Base-by-base conservation (phyloP, 2,888 invertebrate species). In the Microctonus aethiopoides region DNA sequence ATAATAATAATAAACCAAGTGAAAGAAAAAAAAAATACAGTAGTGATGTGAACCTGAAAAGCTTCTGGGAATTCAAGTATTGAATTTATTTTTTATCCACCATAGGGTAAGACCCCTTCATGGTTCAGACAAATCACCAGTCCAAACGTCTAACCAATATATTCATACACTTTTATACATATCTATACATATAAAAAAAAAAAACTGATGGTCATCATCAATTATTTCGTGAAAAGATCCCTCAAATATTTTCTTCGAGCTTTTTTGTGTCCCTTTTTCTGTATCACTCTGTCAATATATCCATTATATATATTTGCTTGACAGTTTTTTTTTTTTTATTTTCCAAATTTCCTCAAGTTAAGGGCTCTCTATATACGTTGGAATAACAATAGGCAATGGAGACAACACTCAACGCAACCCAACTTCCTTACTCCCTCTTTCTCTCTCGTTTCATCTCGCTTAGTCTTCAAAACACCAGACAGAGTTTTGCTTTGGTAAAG, bases 331-430 rank as follows among this genome's bases (percentile, higher is more conserved):
- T 46, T 46, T 16, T 46, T 16, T 16, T 46, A 7, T 16, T 32
- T 39, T n/a, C n/a, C n/a, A n/a, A 46, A 46, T 46, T 46, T 46
- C 46, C 16, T 46, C 46, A 16, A 46, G 46, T 46, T 46, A 16
- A 46, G 9, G 46, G 16, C 16, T n/a, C 16, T 16, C 7, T 46
- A 46, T 16, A 63, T 65, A n/a, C n/a, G 65, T 26, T 9, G 56
- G 34, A 36, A 54, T 56, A 56, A 65, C 65, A 65, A 65, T 65
- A 65, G 65, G 54, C 26, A 65, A 65, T 56, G 39, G 65, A 65
- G 65, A 56, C 65, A 65, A 65, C 65, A 39, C 65, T 56, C 65
- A 56, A 56, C 56, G 26, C 16, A 46, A 46, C 29, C 46, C 26
- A 62, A 29, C 16, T n/a, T 62, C 46, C 26, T 39, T 39, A n/a